Evolutionary conservation across 1,140 invertebrate genomes (phyloP), one percentile per base, ranked within the genome.

Genomic region (Drosophila neocordata): DNA sequence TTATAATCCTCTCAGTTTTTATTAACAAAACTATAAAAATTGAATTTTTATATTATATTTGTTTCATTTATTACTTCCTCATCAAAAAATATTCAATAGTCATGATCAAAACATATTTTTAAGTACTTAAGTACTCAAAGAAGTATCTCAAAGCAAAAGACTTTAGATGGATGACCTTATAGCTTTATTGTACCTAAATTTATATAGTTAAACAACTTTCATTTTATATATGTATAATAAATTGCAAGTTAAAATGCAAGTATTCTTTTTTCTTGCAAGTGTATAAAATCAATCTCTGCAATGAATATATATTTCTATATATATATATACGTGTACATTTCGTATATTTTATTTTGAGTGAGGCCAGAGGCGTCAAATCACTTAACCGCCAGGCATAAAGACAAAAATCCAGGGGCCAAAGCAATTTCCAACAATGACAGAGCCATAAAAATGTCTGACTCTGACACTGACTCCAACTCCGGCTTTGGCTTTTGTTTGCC

Each of bases 341-440:
- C 44, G 63, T 61, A 66, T 79, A 79, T 72, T 72, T 37, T 34
- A 22, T 44, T 62, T 70, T 77, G 77, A 48, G 69, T 51, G 35
- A 61, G 73, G 69, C 56, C 65, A 73, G 63, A 65, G 82, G 81
- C 78, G 81, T 87, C 82, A 81, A 85, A 87, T 85, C 81, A 85
- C 82, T 85, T 87, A 85, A 85, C 79, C 76, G 79, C 65, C 59
- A 71, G 34, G 66, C 64, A 88, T 79, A 79, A 88, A 73, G 66
- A 66, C 65, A 65, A 77, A 71, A 51, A 69, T 57, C 61, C 72
- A 48, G 62, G 55, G 52, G 64, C 76, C 48, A 78, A 77, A 65
- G 70, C 61, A 78, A 85, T 77, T 73, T 64, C 48, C 83, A 37
- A 87, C 70, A 78, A 85, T 87, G 82, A 87, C 82, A 69, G 41